Conservation (phyloP, 2,888 invertebrate species). For the Phyto melanocephala region DNA sequence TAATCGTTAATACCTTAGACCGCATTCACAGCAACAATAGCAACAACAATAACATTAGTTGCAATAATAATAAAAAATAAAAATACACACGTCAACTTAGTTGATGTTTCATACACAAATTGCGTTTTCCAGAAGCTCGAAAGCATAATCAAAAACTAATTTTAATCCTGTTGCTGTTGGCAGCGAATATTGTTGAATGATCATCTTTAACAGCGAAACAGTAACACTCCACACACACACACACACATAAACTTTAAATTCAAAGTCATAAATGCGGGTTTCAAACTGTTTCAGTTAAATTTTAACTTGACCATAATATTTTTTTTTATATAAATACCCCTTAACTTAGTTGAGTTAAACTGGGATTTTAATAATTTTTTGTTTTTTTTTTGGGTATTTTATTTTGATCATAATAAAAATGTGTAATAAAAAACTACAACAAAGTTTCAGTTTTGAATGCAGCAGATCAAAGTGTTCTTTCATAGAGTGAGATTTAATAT, state of each 20-base stretch:
- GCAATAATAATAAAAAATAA: neutral
- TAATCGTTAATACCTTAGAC: slow-evolving; percentile 49
- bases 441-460: slow-evolving; percentile 40
- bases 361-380: slow-evolving; percentile 14
- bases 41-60: slow-evolving; percentile 40
- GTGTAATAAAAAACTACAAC: slow-evolving; percentile 49
- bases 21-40: slow-evolving; percentile 4
- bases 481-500: slow-evolving; percentile 2
- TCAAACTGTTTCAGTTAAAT: neutral
- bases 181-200: slow-evolving; percentile 65
- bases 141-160: slow-evolving; percentile 79
- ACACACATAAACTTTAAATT: neutral
- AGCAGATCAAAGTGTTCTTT: neutral
- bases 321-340: neutral
- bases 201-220: slow-evolving; percentile 1
- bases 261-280: slow-evolving; percentile 6
- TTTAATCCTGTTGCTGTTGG: slow-evolving; percentile 78
- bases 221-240: neutral
- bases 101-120: slow-evolving; percentile 70
- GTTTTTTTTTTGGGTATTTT: neutral
- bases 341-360: neutral
- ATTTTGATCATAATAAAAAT: slow-evolving; percentile 43
- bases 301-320: neutral
- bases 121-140: slow-evolving; percentile 79
- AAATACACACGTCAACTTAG: slow-evolving; percentile 16